Base-by-base conservation (phyloP, 2,113 vertebrate genomes). In the Lamprotornis superbus region DNA sequence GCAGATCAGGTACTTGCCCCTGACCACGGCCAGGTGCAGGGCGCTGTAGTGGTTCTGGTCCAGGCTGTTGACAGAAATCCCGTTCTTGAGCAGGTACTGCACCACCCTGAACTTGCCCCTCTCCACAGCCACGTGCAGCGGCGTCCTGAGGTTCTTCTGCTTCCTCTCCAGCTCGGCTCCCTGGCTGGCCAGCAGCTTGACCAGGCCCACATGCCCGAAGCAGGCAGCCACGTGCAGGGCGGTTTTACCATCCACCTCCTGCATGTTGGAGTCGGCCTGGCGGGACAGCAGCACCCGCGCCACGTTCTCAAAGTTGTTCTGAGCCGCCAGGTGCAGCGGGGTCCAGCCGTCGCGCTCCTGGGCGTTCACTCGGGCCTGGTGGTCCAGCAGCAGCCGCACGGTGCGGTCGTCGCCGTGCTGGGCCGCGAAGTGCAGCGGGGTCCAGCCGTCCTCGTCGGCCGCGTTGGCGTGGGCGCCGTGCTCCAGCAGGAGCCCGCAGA, bases 231-330 rank as follows among this genome's bases (percentile, higher is more conserved):
- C 65, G 4, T 99, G 98, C 11, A 99, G 98, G 1, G 98, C 91
- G 0, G 98, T 99, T 61, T 98, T 98, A 7, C 98, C 98, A 10
- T 97, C 94, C 1, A 47, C 86, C 89, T 98, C 98, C 28, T 50
- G 65, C n/a, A 93, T n/a, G 44, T 97, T 97, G 40, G 94, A 50
- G 39, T 97, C 92, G 37, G 98, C 97, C 53, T 98, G 96, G 35
- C 97, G 97, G 10, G 98, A 98, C 21, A 99, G 97, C 80, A 99
- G 98, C 30, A 98, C 97, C 18, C 97, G 89, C 15, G 98, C 98
- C 63, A 99, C 97, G 2, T 97, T 97, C 93, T 99, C 98, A 5
- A 98, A 98, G 93, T 98, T 98, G 31, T 99, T 99, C 97, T 99
- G 99, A 0, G 98, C 96, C 10, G 98, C 98, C 96, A 99, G 84